Percentiles rank a stretch among this genome's conserved stretches.
These are phyloP conservation scores for Grus americana DNA, from an alignment of 2,113 vertebrate genomes.

Conservation along the genomic window DNA sequence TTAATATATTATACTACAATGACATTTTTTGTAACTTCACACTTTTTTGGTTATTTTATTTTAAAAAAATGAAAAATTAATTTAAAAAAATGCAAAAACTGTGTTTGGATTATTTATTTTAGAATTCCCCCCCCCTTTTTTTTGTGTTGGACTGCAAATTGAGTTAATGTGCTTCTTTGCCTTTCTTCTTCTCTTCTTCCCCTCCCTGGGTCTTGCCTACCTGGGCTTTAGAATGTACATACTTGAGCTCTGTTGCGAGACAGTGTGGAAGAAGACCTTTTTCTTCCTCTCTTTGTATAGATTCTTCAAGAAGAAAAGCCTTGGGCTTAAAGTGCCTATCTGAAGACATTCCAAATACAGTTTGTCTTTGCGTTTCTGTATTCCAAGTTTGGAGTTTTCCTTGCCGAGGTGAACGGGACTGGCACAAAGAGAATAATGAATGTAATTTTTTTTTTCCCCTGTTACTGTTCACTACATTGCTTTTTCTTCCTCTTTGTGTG, in stretches of 20 bases:
- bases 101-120: constrained; percentile 99
- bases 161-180: constrained; percentile 81
- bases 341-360: constrained; percentile 95
- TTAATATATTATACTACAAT: constrained; percentile 99
- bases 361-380: constrained; percentile 81
- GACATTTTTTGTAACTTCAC: constrained; percentile 98
- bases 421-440: constrained; percentile 96
- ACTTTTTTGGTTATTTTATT: constrained; percentile 96
- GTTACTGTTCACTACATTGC: constrained; percentile 92
- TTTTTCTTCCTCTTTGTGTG: constrained; percentile 86
- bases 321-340: constrained; percentile 86
- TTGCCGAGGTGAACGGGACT: constrained; percentile 84
- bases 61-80: constrained; percentile 98
- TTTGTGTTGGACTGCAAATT: constrained; percentile 95
- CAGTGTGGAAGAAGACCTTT: constrained; percentile 75
- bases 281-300: constrained; percentile 73
- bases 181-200: constrained; percentile 60
- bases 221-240: constrained; percentile 83
- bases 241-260: constrained; percentile 72
- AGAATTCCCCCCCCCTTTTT: constrained; percentile 71
- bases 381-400: constrained; percentile 84
- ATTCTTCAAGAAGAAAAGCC: constrained; percentile 74
- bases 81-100: constrained; percentile 97
- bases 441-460: constrained; percentile 83
- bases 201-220: constrained; percentile 68